Evolutionary conservation across 2,113 vertebrate species (phyloP), one percentile per base, ranked within the genome.

Genomic region (Nycticorax nycticorax): DNA sequence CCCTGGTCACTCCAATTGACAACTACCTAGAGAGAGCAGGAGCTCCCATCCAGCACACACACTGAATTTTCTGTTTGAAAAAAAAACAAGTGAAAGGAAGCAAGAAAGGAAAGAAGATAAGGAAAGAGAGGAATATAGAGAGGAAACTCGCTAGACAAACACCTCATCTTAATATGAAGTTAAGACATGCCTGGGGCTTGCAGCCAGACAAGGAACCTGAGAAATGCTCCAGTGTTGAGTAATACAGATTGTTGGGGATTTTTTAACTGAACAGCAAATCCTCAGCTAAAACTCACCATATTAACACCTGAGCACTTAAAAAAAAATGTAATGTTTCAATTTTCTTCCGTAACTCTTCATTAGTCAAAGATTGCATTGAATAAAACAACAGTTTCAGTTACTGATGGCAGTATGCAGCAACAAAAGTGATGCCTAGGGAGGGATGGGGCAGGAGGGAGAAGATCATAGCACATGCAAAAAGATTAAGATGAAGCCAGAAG

Each of bases 381-480:
- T 52, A 47, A 67, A 84, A 59, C 20, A 20, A 22, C 19, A 26
- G n/a, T 21, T 89, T 81, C 48, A 37, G 45, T 30, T 77, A 32
- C 39, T 50, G 17, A 39, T 48, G 20, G 45, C 14, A 20, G 14
- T 15, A 57, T 3, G 2, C 16, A 35, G 67, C 19, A 41, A 69
- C 9, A 26, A 33, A 78, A 78, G 30, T 1, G 10, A 9, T 86
- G 28, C 4, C 20, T 52, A 21, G 30, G 35, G 27, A 80, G 17
- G 20, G 7, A n/a, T 37, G 14, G 9, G 3, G 12, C 33, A 71
- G 16, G 32, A 71, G 56, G 24, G 19, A 76, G 35, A 73, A 69
- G 39, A 82, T 7, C 1, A 0, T 5, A 14, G 8, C 26, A 26
- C 9, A 3, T 22, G 9, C 8, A 41, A n/a, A 45, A 13, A 22